These are phyloP conservation scores for Agonopterix alstromeriana DNA, from an alignment of 2,888 invertebrate species.

Conservation along the genomic window DNA sequence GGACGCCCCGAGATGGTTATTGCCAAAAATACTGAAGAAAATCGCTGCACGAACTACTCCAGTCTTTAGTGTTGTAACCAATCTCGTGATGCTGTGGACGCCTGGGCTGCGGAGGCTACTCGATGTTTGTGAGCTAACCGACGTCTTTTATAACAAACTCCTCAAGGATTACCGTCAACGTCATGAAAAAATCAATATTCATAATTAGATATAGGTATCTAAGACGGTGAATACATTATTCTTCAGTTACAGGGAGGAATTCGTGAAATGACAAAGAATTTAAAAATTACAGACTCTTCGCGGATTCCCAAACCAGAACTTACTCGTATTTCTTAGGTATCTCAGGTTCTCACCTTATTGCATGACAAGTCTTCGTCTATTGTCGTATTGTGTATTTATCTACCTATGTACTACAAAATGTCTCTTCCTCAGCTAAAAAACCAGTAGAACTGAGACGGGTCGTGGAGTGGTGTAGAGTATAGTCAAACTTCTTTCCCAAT, in stretches of 20 bases:
- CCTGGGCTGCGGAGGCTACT: conserved; percentile 68
- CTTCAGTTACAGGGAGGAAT: conserved; percentile 7
- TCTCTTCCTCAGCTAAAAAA: too few relatives aligned
- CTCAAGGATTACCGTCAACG: conserved; percentile 48
- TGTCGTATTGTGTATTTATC: too few relatives aligned
- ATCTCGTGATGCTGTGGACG: conserved; percentile 53
- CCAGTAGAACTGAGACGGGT: too few relatives aligned
- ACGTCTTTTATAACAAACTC: conserved; percentile 54
- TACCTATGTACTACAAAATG: too few relatives aligned
- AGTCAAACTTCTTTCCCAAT: too few relatives aligned
- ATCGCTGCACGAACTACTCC: conserved; percentile 75
- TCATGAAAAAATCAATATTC: conserved; percentile 64
- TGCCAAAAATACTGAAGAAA: conserved; percentile 75
- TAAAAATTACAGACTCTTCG: too few relatives aligned
- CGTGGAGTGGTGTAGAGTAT: too few relatives aligned
- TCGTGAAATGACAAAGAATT: not conserved
- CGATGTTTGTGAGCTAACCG: conserved; percentile 20
- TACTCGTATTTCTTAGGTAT: too few relatives aligned
- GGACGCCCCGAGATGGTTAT: conserved; percentile 59
- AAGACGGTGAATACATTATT: conserved; percentile 57
- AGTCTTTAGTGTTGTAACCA: conserved; percentile 66
- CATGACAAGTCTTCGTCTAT: too few relatives aligned
- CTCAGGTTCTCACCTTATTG: too few relatives aligned
- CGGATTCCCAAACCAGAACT: too few relatives aligned
- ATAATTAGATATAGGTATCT: conserved; percentile 67